These are phyloP conservation scores for Spodoptera litura DNA, from an alignment of 1,140 invertebrate genomes.

Conservation along the genomic window DNA sequence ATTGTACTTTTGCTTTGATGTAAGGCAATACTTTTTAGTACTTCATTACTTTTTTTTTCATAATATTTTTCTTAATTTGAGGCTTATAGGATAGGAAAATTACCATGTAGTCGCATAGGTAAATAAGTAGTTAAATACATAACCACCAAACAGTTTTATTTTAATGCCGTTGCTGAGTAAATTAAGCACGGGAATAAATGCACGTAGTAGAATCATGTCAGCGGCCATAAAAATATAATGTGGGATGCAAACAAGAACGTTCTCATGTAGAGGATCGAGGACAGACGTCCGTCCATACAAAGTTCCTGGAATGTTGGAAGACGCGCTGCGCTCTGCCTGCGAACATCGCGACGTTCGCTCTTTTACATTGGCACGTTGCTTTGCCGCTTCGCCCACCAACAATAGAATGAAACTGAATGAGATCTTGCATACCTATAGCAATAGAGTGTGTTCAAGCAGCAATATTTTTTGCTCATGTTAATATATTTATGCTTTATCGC, in stretches of 20 bases:
- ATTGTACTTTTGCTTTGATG: too few species aligned
- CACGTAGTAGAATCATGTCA: background rate
- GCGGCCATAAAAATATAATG: slow-evolving; percentile 14
- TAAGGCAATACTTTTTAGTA: too few species aligned
- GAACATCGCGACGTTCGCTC: slow-evolving; percentile 18
- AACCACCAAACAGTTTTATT: too few species aligned
- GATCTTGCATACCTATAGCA: slow-evolving; percentile 44
- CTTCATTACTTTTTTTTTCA: too few species aligned
- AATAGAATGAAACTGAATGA: slow-evolving; percentile 58
- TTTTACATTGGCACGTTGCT: slow-evolving; percentile 8
- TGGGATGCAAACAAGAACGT: slow-evolving; percentile 31
- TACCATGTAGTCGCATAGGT: too few species aligned
- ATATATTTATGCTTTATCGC: slow-evolving; percentile 33
- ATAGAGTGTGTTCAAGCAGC: slow-evolving; percentile 17
- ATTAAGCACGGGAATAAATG: too few species aligned
- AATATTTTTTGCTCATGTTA: slow-evolving; percentile 13
- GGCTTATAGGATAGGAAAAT: too few species aligned
- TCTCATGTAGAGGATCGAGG: slow-evolving; percentile 52
- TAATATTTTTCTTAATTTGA: too few species aligned
- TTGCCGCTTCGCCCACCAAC: slow-evolving; percentile 39
- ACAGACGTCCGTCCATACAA: slow-evolving; percentile 50
- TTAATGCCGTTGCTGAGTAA: too few species aligned
- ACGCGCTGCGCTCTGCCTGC: slow-evolving; percentile 15
- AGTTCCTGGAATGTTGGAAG: slow-evolving; percentile 57
- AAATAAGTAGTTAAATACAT: too few species aligned